Base-by-base conservation (phyloP, 1,140 invertebrate genomes). In the Procambarus virginalis region DNA sequence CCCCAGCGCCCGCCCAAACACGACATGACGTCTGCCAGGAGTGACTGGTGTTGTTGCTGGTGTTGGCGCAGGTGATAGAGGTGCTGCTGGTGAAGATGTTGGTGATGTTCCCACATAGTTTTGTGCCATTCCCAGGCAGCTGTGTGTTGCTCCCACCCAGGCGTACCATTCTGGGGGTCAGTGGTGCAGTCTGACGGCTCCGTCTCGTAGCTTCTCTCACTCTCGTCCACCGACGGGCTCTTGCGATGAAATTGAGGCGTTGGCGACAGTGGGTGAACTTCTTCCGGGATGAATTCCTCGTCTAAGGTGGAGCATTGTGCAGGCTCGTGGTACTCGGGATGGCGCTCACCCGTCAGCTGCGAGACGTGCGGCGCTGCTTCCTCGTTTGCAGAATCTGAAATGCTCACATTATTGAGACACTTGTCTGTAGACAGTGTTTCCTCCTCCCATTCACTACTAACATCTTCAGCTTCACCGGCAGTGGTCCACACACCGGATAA, bases 11-110 rank as follows among this genome's bases (percentile, higher is more conserved):
- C 84, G 10, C 84, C 84, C 17, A 86, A 48, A 58, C 84, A 86
- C 14, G 84, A 86, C 84, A 86, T 86, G 76, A 86, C 84, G 22
- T 86, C 84, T 48, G 84, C 49, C 17, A 86, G 14, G 51, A 86
- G 76, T 4, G 84, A 86, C 55, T 86, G 84, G 58, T 86, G 84
- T 3, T 89, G 87, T 2, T 64, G 87, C 8, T 89, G 80, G 2
- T 89, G 81, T 45, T 88, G 87, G 73, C 45, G 51, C 20, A 64
- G 46, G 70, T 83, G 79, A n/a, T 77, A 80, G 6, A 77, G n/a
- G 46, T 77, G 80, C 73, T 83, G 88, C 51, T 79, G 81, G 55
- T 82, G 88, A 34, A 78, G 49, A 0, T 78, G 49, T 68, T 84
- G 81, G n/a, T 89, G 88, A 45, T 84, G 88, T 4, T 79, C 84